Evolutionary conservation across 2,888 invertebrate genomes (phyloP).

Genomic region (Cephus pygmeus): DNA sequence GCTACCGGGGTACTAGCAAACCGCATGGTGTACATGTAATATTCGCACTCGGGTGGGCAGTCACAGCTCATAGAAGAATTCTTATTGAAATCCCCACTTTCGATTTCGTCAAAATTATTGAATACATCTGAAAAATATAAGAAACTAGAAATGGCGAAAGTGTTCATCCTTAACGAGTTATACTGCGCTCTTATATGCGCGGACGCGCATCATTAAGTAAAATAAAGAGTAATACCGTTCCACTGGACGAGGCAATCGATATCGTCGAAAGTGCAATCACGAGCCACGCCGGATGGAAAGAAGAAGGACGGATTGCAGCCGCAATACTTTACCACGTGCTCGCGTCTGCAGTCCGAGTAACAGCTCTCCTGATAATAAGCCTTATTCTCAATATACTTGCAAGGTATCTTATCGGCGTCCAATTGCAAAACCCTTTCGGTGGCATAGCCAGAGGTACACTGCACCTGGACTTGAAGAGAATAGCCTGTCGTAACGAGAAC

Average conservation of each 20-base stretch:
- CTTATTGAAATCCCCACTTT: slow-evolving; percentile 28
- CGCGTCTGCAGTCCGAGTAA: slow-evolving; percentile 45
- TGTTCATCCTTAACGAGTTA: too few relatives aligned
- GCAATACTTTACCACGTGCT: slow-evolving; percentile 44
- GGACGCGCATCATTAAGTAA: background rate
- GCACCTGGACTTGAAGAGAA: slow-evolving; percentile 38
- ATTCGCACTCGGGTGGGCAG: slow-evolving; percentile 50
- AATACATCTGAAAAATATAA: slow-evolving; percentile 38
- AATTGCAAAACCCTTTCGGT: slow-evolving; percentile 36
- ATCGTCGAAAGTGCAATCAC: slow-evolving; percentile 44
- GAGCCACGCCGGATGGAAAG: slow-evolving; percentile 28
- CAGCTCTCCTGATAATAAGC: slow-evolving; percentile 49
- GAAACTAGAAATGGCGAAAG: too few relatives aligned
- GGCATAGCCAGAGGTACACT: slow-evolving; percentile 46
- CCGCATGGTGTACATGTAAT: slow-evolving; percentile 40
- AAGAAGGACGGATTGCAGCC: slow-evolving; percentile 53
- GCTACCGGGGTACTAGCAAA: slow-evolving; percentile 23
- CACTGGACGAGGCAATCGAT: slow-evolving; percentile 44
- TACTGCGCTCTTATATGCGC: too few relatives aligned
- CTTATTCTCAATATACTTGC: slow-evolving; percentile 34
- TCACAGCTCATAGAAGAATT: slow-evolving; percentile 46
- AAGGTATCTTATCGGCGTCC: slow-evolving; percentile 37
- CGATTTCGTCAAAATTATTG: slow-evolving; percentile 42
- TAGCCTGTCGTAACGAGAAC: slow-evolving; percentile 41
- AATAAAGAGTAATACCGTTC: slow-evolving; percentile 38